These are phyloP conservation scores for Pemphredon lugubris DNA, from an alignment of 2,888 invertebrate genomes.

Conservation along the genomic window DNA sequence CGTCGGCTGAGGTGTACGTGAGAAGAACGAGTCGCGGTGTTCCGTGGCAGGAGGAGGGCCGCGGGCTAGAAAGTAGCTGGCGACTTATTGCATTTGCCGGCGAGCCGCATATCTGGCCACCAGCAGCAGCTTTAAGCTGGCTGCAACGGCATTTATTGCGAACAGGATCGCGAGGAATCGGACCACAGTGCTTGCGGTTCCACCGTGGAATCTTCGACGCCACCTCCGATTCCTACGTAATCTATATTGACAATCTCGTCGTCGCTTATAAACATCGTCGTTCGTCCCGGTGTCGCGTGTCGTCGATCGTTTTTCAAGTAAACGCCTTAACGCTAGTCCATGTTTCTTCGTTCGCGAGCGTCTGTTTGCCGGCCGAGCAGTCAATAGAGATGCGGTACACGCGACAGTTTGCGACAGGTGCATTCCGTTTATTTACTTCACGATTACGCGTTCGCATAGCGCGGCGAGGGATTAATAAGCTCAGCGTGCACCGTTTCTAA, in stretches of 20 bases:
- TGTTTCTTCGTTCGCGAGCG: conserved; percentile 8
- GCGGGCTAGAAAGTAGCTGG: conserved; percentile 74
- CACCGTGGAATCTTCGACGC: conserved; percentile 21
- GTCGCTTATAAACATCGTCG: too few species aligned
- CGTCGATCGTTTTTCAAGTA: too few species aligned
- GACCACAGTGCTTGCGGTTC: conserved; percentile 19
- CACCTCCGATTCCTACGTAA: conserved; percentile 30
- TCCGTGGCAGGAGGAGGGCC: conserved; percentile 59
- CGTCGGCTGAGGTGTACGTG: conserved; percentile 19
- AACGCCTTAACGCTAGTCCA: too few species aligned
- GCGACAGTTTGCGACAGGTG: too few species aligned
- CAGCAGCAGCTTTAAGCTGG: conserved; percentile 31
- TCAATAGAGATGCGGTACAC: too few species aligned
- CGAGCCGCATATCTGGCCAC: conserved; percentile 47
- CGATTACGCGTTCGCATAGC: too few species aligned
- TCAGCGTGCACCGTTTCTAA: too few species aligned
- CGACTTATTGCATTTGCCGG: conserved; percentile 64
- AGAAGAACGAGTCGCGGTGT: conserved; percentile 54
- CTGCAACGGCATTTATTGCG: conserved; percentile 53
- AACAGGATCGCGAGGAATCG: conserved; percentile 36
- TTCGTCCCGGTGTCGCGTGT: too few species aligned
- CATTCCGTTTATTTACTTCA: too few species aligned
- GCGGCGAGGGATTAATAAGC: too few species aligned
- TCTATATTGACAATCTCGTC: too few species aligned
- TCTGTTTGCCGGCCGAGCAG: too few species aligned